Base-by-base conservation (phyloP, 2,797 vertebrate genomes). In the Peromyscus melanophrys region DNA sequence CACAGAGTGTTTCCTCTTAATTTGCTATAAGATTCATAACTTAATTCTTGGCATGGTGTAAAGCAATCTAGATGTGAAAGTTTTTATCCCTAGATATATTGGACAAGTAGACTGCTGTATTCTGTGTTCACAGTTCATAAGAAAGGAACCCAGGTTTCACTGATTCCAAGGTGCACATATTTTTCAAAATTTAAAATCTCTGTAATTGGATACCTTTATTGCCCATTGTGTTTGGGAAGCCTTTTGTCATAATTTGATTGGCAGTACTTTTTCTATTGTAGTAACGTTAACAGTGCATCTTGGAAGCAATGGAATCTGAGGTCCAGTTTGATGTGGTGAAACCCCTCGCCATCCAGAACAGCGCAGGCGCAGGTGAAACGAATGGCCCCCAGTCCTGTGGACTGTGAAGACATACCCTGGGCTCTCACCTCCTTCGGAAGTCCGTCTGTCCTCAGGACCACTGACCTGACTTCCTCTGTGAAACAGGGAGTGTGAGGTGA, bases 131-230 rank as follows among this genome's bases (percentile, higher is more conserved):
- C 40, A 63, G 10, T 46, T 94, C n/a, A 93, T 85, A 59, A 83
- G 19, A 96, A 80, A 90, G 71, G 86, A 40, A 31, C 1, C 63
- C 63, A 16, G 19, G 4, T 23, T 90, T 83, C 31, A 71, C 25
- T 7, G 49, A 92, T 69, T 92, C 80, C 52, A 63, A 94, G 25
- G 55, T 65, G 46, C 23, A 75, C 34, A 10, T 61, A 31, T 87
- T 90, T 92, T 77, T 83, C 49, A 80, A 87, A 89, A 40, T 76
- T 90, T 81, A 80, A 80, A 55, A 81, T 83, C 46, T 57, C 40
- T 95, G 8, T 86, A 90, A 90, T 17, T 75, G 55, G 73, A 55
- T 12, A 3, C 23, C 46, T 92, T 57, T 90, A 57, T 46, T n/a
- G 80, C 49, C 82, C 23, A 3, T 17, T 40, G 29, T 75, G 17